phyloP scores from a whole-genome alignment of 2,888 invertebrate genomes.

The Eulithis prunata region DNA sequence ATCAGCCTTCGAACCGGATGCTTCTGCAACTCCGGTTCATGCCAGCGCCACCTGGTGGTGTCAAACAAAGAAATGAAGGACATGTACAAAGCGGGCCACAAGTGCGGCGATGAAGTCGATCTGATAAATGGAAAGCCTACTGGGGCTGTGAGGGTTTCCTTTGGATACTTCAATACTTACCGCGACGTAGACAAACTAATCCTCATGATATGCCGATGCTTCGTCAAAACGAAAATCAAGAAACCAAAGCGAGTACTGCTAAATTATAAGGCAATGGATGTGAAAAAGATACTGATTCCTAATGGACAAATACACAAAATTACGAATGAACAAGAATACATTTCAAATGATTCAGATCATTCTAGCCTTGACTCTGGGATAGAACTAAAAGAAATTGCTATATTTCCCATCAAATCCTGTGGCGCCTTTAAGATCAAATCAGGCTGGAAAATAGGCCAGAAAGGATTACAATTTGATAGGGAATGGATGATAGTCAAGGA shows the following conservation, averaged over 20 bases:
- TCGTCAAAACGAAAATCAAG: conserved; percentile 76
- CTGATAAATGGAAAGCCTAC: conserved; percentile 94
- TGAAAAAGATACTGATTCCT: conserved; percentile 33
- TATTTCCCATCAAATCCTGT: conserved; percentile 97
- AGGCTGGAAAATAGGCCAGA: conserved; percentile 89
- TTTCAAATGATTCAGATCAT: conserved; percentile 38
- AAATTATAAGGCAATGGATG: conserved; percentile 39
- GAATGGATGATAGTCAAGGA: conserved; percentile 96
- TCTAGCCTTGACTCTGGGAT: conserved; percentile 50
- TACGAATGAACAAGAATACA: conserved; percentile 45
- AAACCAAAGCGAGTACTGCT: conserved; percentile 61
- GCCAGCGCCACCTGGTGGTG: conserved; percentile 91
- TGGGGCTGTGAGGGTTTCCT: conserved; percentile 95
- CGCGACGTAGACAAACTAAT: conserved; percentile 89
- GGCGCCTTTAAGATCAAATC: conserved; percentile 88
- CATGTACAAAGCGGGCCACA: conserved; percentile 94
- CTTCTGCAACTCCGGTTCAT: conserved; percentile 98
- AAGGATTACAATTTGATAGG: conserved; percentile 94
- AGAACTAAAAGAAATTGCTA: conserved; percentile 64
- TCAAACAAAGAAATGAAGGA: conserved; percentile 88
- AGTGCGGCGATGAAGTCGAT: conserved; percentile 95
- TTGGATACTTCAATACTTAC: conserved; percentile 94
- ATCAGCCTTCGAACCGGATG: conserved; percentile 96
- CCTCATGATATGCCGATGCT: conserved; percentile 90
- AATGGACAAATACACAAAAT: conserved; percentile 48